Evolutionary conservation across 2,888 invertebrate genomes (phyloP), one percentile per base, ranked within the genome.

Genomic region (Tricholauxania praeusta): DNA sequence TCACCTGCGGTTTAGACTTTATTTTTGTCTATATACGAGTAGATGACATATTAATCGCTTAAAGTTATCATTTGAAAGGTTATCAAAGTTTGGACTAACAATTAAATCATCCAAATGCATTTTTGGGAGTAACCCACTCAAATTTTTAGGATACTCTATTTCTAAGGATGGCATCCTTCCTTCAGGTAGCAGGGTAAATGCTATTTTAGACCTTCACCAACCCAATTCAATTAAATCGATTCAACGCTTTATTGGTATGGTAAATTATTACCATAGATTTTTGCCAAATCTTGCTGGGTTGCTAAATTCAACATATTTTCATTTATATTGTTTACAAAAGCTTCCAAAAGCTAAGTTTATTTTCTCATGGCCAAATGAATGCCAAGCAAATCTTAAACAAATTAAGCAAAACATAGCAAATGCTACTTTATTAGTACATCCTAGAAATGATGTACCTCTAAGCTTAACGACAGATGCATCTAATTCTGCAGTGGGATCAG

Each of bases 21-120:
- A 73, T 71, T 4, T 80, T 75, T 48, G 51, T 53, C 8, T 84
- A 81, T 62, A 63, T 83, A 7, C 82, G 84, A n/a, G n/a, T n/a
- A n/a, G n/a, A n/a, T n/a, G n/a, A n/a, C n/a, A n/a, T n/a, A n/a
- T n/a, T n/a, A n/a, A n/a, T n/a, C n/a, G n/a, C n/a, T n/a, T n/a
- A n/a, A n/a, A n/a, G n/a, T n/a, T n/a, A n/a, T n/a, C n/a, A n/a
- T n/a, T n/a, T n/a, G n/a, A n/a, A n/a, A n/a, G n/a, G n/a, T n/a
- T n/a, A n/a, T n/a, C n/a, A n/a, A n/a, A n/a, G n/a, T n/a, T n/a
- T n/a, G n/a, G n/a, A n/a, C n/a, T n/a, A n/a, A n/a, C n/a, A n/a
- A n/a, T n/a, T n/a, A n/a, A n/a, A n/a, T n/a, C n/a, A n/a, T n/a
- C n/a, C n/a, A 62, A 72, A 39, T 72, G 68, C 55, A 17, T 55